These are phyloP conservation scores for Myotis planiceps DNA, from an alignment of 2,797 vertebrate species.

Conservation along the genomic window DNA sequence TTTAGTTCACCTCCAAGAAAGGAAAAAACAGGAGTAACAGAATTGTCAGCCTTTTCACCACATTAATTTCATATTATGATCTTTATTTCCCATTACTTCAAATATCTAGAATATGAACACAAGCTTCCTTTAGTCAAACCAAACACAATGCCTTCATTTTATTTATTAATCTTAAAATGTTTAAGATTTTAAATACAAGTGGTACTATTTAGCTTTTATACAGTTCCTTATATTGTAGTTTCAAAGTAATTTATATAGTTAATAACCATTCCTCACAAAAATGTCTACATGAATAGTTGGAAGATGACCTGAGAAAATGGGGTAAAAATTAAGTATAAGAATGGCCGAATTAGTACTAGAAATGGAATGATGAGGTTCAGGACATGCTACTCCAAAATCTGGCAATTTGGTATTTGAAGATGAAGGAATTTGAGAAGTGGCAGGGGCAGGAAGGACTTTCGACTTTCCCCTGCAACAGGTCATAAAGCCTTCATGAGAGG, in stretches of 20 bases:
- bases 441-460: neutral
- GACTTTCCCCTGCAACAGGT: neutral
- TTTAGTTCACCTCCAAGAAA: slow-evolving; percentile 59
- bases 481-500: neutral
- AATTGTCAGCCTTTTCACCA: neutral
- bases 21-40: neutral
- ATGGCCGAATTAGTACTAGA: neutral
- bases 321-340: neutral
- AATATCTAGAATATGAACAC: neutral
- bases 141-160: neutral
- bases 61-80: neutral
- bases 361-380: neutral
- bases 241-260: slow-evolving; percentile 19
- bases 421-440: neutral
- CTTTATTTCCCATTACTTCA: neutral
- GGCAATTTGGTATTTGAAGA: neutral
- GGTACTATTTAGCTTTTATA: slow-evolving; percentile 5
- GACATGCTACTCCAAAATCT: neutral
- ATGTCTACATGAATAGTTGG: neutral
- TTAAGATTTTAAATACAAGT: neutral
- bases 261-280: neutral
- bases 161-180: neutral
- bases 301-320: neutral
- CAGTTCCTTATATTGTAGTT: neutral
- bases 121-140: neutral